phyloP scores from a whole-genome alignment of 2,113 vertebrate genomes.

The Paratilapia polleni region DNA sequence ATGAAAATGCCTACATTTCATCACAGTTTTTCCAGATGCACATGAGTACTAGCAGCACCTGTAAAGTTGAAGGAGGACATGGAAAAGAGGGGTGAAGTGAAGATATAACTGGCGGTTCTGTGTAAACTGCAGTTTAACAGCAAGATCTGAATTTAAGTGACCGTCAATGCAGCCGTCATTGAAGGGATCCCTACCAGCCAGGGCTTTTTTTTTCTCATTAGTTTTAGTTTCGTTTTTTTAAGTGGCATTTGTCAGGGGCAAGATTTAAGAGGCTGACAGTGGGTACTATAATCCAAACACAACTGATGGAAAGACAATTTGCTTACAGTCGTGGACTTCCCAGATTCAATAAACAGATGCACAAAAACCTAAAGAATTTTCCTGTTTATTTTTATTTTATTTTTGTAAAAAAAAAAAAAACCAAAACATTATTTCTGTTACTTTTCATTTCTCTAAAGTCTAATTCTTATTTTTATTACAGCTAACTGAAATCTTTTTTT shows the following conservation, averaged over 20 bases:
- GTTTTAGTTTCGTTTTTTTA: neutral
- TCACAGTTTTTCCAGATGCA: neutral
- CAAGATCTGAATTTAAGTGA: neutral
- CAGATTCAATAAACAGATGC: slow-evolving; percentile 5
- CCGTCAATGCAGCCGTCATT: neutral
- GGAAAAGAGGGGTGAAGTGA: neutral
- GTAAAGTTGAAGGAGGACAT: neutral
- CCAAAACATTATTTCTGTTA: neutral
- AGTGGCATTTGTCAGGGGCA: neutral
- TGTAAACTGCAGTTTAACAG: neutral
- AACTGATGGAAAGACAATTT: neutral
- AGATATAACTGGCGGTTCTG: neutral
- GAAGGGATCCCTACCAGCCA: neutral
- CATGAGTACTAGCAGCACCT: neutral
- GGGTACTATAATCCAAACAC: neutral
- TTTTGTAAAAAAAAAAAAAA: neutral
- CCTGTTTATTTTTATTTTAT: neutral
- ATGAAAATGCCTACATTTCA: neutral
- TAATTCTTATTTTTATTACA: neutral
- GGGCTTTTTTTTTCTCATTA: too few relatives aligned
- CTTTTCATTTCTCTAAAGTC: neutral
- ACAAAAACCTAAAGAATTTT: neutral
- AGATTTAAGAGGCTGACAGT: neutral
- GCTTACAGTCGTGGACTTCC: neutral
- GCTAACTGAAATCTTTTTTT: neutral